Percentiles rank a stretch among this genome's conserved stretches.
phyloP scores from a whole-genome alignment of 2,113 vertebrate species.

The Callionymus lyra region DNA sequence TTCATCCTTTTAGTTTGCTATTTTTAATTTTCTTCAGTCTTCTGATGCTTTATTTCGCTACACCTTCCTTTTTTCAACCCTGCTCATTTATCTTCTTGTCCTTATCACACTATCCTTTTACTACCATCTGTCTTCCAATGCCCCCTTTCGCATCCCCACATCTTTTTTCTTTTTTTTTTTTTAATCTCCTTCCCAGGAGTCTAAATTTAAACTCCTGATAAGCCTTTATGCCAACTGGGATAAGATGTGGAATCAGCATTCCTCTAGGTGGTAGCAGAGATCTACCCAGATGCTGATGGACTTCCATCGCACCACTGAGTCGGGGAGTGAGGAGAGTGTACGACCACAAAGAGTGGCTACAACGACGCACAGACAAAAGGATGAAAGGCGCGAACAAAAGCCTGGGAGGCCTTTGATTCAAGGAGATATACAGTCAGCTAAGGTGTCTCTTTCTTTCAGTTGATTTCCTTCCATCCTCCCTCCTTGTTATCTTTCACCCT shows the following conservation, averaged over 20 bases:
- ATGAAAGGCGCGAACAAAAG: constrained; percentile 28
- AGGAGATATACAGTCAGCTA: constrained; percentile 31
- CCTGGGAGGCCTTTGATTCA: constrained; percentile 37
- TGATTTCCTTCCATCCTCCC: constrained; percentile 16
- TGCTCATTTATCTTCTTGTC: too few species aligned
- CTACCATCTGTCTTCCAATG: too few species aligned
- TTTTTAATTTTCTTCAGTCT: too few species aligned
- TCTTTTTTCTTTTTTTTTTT: too few species aligned
- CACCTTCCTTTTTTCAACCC: too few species aligned
- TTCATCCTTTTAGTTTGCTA: too few species aligned
- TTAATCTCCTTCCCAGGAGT: not conserved
- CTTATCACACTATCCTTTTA: too few species aligned
- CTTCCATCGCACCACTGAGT: constrained; percentile 18
- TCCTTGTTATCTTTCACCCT: constrained; percentile 14
- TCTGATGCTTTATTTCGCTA: too few species aligned
- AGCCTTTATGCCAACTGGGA: not conserved
- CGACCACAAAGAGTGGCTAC: constrained; percentile 10
- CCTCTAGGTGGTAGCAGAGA: constrained; percentile 70
- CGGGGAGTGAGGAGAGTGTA: too few species aligned
- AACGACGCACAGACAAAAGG: constrained; percentile 38
- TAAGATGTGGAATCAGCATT: constrained; percentile 4
- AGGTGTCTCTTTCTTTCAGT: constrained; percentile 17
- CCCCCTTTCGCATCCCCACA: too few species aligned
- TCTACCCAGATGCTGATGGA: constrained; percentile 32
- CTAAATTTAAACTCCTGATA: not conserved